These are phyloP conservation scores for Leptogaster cylindrica DNA, from an alignment of 2,888 invertebrate species.

Conservation along the genomic window DNA sequence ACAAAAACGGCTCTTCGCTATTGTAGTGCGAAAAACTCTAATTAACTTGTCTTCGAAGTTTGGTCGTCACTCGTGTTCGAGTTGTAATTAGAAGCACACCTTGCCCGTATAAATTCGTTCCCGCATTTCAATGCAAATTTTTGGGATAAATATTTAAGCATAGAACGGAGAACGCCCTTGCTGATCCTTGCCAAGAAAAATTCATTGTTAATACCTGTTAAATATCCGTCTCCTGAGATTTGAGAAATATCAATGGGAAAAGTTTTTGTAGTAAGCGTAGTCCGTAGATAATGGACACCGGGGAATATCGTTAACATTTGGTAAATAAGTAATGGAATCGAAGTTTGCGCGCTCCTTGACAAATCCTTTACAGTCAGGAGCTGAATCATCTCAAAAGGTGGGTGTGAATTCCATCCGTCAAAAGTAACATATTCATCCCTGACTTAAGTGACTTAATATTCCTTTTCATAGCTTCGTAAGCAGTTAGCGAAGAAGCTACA, in stretches of 20 bases:
- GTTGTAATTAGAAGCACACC: too few relatives aligned
- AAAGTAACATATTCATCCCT: not conserved
- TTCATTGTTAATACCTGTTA: constrained; percentile 38
- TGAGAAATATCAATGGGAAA: not conserved
- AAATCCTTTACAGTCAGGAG: too few relatives aligned
- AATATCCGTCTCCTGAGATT: not conserved
- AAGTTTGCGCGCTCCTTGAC: not conserved
- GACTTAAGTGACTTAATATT: not conserved
- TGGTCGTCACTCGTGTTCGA: too few relatives aligned
- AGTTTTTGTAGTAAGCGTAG: not conserved
- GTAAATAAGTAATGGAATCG: constrained; percentile 18
- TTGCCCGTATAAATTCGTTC: too few relatives aligned
- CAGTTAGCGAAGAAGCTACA: not conserved
- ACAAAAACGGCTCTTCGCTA: too few relatives aligned
- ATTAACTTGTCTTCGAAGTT: constrained; percentile 11
- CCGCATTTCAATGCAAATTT: constrained; percentile 32
- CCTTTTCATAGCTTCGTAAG: not conserved
- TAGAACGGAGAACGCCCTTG: not conserved
- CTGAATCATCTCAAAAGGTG: too few relatives aligned
- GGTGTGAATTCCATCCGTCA: too few relatives aligned
- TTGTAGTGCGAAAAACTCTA: not conserved
- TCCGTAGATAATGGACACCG: constrained; percentile 6
- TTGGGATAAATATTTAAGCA: constrained; percentile 15
- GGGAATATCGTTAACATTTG: not conserved
- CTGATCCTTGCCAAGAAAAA: not conserved